Evolutionary conservation across 2,113 vertebrate genomes (phyloP).

Genomic region (Tympanuchus pallidicinctus): DNA sequence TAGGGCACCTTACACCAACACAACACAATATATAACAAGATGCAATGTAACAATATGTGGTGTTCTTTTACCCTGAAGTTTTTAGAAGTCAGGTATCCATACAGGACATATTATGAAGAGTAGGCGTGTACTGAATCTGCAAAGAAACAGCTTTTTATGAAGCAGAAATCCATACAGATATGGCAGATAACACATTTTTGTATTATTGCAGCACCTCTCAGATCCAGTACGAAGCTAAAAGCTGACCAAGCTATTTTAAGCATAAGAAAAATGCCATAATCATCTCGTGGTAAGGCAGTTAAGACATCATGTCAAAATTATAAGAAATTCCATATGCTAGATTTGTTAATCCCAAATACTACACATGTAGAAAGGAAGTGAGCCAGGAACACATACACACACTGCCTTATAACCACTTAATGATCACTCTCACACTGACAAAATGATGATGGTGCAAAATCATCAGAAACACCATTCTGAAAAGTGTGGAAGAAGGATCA

Average conservation of each 20-base stretch:
- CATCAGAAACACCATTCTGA: background rate
- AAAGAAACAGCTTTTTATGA: background rate
- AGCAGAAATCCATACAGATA: background rate
- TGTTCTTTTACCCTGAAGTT: background rate
- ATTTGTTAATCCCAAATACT: background rate
- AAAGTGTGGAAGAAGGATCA: background rate
- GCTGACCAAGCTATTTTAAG: background rate
- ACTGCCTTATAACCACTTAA: background rate
- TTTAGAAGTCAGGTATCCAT: background rate
- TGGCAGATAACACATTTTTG: background rate
- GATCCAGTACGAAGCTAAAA: background rate
- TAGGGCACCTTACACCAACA: background rate
- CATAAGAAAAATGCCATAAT: background rate
- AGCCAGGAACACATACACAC: background rate
- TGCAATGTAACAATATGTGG: background rate
- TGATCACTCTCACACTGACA: background rate
- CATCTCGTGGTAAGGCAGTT: background rate
- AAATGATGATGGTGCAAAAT: background rate
- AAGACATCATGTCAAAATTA: background rate
- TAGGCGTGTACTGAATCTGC: background rate
- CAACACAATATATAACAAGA: background rate
- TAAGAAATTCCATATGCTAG: background rate
- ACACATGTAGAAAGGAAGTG: accelerated
- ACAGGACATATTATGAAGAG: background rate
- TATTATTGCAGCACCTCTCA: background rate